A percentile compares a stretch with the other conserved stretches of the same genome.
phyloP scores from a whole-genome alignment of 2,113 vertebrate genomes.

The Craseonycteris thonglongyai region DNA sequence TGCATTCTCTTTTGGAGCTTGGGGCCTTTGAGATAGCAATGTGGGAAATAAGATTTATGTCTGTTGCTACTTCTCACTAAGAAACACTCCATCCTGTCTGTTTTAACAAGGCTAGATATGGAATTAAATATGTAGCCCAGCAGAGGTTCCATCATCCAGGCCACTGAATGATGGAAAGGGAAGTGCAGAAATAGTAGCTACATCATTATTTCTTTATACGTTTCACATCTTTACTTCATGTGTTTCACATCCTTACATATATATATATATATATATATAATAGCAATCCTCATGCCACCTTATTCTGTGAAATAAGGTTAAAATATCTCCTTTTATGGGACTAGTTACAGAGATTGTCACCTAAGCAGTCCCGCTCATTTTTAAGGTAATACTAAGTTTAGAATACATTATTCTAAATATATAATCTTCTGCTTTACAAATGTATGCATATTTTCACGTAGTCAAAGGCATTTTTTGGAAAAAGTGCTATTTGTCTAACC shows the following conservation, averaged over 20 bases:
- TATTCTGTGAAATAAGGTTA: not conserved
- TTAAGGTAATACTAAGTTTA: not conserved
- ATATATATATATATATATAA: not conserved
- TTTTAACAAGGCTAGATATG: not conserved
- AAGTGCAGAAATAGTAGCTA: not conserved
- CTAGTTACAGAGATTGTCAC: not conserved
- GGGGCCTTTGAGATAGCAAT: not conserved
- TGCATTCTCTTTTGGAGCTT: not conserved
- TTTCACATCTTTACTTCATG: not conserved
- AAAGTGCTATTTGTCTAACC: not conserved
- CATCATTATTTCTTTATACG: not conserved
- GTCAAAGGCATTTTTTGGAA: not conserved
- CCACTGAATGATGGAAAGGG: not conserved
- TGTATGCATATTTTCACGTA: not conserved
- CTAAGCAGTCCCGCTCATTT: not conserved
- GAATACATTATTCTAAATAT: not conserved
- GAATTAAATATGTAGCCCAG: not conserved
- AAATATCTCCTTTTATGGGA: not conserved
- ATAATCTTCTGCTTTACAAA: not conserved
- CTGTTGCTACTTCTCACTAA: not conserved
- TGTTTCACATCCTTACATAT: not conserved
- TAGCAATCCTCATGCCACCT: not conserved
- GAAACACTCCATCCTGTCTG: not conserved
- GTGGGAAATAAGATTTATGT: not conserved
- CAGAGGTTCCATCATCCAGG: not conserved